These are phyloP conservation scores for Rhabditoides inermis DNA, from an alignment of 2,888 invertebrate species.

Conservation along the genomic window DNA sequence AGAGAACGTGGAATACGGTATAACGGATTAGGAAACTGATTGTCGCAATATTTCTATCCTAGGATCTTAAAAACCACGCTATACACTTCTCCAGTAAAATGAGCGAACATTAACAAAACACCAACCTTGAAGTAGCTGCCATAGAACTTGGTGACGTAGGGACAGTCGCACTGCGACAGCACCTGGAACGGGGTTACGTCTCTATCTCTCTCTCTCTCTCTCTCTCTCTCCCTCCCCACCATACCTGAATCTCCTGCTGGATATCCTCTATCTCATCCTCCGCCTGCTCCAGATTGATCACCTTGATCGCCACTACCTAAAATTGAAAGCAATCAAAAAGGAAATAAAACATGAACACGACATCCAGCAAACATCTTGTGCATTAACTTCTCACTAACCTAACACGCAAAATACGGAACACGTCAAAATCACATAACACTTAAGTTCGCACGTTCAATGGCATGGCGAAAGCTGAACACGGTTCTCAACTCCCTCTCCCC, in stretches of 20 bases:
- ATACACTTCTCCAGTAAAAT: no score
- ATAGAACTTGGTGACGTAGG: slow-evolving; percentile 96
- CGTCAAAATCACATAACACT: no score
- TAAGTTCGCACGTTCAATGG: no score
- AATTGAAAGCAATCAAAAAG: slow-evolving; percentile 3
- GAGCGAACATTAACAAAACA: no score
- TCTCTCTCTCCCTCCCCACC: not conserved
- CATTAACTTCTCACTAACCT: no score
- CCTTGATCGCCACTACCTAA: slow-evolving; percentile 94
- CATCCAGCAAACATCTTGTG: no score
- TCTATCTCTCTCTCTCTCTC: not conserved
- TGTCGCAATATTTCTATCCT: no score
- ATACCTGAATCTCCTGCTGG: slow-evolving; percentile 71
- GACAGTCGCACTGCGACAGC: slow-evolving; percentile 95
- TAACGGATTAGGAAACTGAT: no score
- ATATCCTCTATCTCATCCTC: slow-evolving; percentile 99
- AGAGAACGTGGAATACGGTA: no score
- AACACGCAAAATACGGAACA: no score
- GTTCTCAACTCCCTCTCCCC: not conserved
- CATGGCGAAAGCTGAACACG: no score
- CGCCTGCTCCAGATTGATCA: slow-evolving; percentile 96
- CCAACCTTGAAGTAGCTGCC: slow-evolving; percentile 94
- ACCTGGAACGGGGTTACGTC: slow-evolving; percentile 59
- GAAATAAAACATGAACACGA: not conserved
- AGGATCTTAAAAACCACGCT: no score